Base-by-base conservation (phyloP, 1,140 invertebrate genomes). In the Sipha flava region DNA sequence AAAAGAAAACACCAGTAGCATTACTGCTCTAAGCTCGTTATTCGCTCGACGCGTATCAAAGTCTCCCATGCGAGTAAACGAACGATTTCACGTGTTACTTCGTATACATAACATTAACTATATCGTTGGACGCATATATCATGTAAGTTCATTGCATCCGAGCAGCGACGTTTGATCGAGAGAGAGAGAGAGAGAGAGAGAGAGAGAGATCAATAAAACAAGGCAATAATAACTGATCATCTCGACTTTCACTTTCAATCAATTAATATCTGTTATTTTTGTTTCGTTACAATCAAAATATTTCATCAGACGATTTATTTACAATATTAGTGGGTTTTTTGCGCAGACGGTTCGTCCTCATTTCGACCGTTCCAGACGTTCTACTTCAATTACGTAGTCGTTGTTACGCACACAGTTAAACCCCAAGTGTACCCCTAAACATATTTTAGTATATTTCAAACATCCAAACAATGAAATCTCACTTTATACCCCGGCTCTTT, bases 191-290 rank as follows among this genome's bases (percentile, higher is more conserved):
- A n/a, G 2, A 64, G 31, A 64, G 5, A 64, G 12, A 64, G 31
- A 62, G n/a, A 5, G 37, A 18, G 10, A 64, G 59, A 21, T 37
- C 59, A 14, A 64, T 37, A 64, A 21, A 37, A 64, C 31, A 37
- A n/a, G n/a, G n/a, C 59, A 64, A 64, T 40, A 37, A 23, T 54
- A 62, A 66, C 23, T 40, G 34, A 40, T 66, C 34, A 66, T 66
- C 9, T 37, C 34, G 62, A 66, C 62, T 66, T 66, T 66, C 62
- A 66, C 62, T 66, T 66, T 23, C n/a, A 66, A 66, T 66, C 34
- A 21, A 66, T 66, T 40, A 21, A 31, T 66, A 31, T 31, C 29
- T 34, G 57, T 62, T 62, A 34, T 62, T 66, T 40, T 64, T 66
- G n/a, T 40, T 40, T 23, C 62, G 59, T 34, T 21, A n/a, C 59